These are phyloP conservation scores for Spea hammondii DNA, from an alignment of 2,797 vertebrate genomes.

Conservation along the genomic window DNA sequence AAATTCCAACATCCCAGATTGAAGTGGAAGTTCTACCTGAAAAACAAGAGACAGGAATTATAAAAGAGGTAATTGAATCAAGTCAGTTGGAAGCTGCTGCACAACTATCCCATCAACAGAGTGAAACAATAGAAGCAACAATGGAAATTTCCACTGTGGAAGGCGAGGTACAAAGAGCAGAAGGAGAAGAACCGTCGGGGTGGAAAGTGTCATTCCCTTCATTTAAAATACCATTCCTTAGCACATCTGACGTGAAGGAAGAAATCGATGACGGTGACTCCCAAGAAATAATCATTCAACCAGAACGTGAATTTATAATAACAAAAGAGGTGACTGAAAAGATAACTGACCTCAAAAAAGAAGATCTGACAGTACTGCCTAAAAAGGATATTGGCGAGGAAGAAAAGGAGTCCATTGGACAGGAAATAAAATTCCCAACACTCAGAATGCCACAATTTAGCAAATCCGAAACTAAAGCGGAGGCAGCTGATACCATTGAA, in stretches of 20 bases:
- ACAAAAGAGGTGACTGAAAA: not conserved
- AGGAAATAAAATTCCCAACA: no score
- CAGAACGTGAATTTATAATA: not conserved
- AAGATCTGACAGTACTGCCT: no score
- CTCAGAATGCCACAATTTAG: no score
- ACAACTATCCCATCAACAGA: no score
- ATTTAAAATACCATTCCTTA: conserved; percentile 1
- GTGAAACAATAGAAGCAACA: no score
- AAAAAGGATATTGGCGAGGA: no score
- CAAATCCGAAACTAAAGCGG: no score
- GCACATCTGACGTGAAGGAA: not conserved
- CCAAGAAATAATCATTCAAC: not conserved
- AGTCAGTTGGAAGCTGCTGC: not conserved
- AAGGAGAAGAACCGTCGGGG: not conserved
- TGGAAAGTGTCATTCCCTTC: not conserved
- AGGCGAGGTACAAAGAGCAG: no score
- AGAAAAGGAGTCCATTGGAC: no score
- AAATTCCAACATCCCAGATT: not conserved
- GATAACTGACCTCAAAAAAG: no score
- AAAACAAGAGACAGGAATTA: not conserved
- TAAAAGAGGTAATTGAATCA: not conserved
- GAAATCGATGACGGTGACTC: not conserved
- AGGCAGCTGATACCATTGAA: no score
- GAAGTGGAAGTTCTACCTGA: not conserved
- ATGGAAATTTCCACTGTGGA: no score